Evolutionary conservation across 2,888 invertebrate species (phyloP), one percentile per base, ranked within the genome.

Genomic region (Melipona bicolor): DNA sequence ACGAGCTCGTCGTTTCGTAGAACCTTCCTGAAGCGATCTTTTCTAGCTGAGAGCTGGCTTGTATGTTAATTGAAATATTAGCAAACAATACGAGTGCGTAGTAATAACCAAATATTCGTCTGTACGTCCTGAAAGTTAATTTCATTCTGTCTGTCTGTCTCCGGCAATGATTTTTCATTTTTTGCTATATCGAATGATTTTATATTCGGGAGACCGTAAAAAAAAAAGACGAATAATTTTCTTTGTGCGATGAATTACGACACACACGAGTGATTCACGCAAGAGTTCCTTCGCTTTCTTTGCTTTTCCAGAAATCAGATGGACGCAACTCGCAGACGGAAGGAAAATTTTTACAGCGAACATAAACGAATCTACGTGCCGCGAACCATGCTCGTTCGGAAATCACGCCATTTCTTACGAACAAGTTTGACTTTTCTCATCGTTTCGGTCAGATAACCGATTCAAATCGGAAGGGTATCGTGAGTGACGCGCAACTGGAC

Each of bases 401-500:
- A 6, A 50, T 21, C 6, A 69, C 32, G 62, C 15, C n/a, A 65
- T 69, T 73, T 52, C 27, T 62, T 64, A 32, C 17, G 13, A 54
- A 5, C 15, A 64, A 59, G 24, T 52, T 73, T 52, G 43, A 9
- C 32, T 52, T 21, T 27, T 27, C 24, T 32, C n/a, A 36, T 72
- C 77, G 52, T 69, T 77, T 70, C 19, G 59, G 83, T 70, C 81
- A 70, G 69, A 76, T 70, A 76, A 77, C 62, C 24, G 69, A 81
- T 77, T 83, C 73, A 70, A 77, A 83, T 81, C 73, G 73, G 59
- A 21, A 62, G 76, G 24, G 64, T 68, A 76, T 81, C 71, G n/a
- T 81, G 36, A 70, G 24, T 62, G 67, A 67, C 68, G 49, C 43
- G 59, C 49, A 50, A 70, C 81, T 77, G 17, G 6, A 52, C 21